Evolutionary conservation across 2,113 vertebrate genomes (phyloP), one percentile per base, ranked within the genome.

Genomic region (Rhea americana): DNA sequence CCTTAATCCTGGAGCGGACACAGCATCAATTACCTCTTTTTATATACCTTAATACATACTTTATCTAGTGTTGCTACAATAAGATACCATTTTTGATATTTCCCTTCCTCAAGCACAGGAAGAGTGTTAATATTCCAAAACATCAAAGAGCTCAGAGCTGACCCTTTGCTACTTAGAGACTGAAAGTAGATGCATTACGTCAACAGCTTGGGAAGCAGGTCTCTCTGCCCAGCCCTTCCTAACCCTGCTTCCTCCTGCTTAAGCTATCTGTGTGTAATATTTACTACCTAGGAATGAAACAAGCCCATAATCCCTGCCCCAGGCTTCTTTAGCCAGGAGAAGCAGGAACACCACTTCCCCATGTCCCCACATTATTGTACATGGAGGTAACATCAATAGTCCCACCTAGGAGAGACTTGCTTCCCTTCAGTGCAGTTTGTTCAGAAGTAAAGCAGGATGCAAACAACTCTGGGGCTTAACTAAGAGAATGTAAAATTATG

Each of bases 211-310:
- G 63, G 56, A 62, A 65, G 51, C 77, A 11, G 26, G 16, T 30
- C 17, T 63, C 14, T 28, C 22, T 0, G 0, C 5, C 24, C 5
- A 32, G 14, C 43, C 39, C 16, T 70, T 85, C 47, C 82, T 78
- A 77, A 87, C 21, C 43, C n/a, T 89, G 89, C 53, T 89, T 21
- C 21, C 30, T 53, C 20, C 10, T 71, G 19, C 15, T 55, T 77
- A 58, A 78, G 13, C 35, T 35, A 53, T 35, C 48, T 51, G 26
- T 0, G 2, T 13, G 25, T 10, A 72, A 37, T 76, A 72, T 93
- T 86, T 89, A 62, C 39, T 68, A 79, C 53, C 8, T 16, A 39
- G 41, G 9, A 71, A 55, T 24, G 78, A 90, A 91, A 83, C 53
- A 10, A 62, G 59, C 9, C 12, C 32, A 43, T 37, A 66, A 94